Base-by-base conservation (phyloP, 2,797 vertebrate genomes). In the Varecia variegata region DNA sequence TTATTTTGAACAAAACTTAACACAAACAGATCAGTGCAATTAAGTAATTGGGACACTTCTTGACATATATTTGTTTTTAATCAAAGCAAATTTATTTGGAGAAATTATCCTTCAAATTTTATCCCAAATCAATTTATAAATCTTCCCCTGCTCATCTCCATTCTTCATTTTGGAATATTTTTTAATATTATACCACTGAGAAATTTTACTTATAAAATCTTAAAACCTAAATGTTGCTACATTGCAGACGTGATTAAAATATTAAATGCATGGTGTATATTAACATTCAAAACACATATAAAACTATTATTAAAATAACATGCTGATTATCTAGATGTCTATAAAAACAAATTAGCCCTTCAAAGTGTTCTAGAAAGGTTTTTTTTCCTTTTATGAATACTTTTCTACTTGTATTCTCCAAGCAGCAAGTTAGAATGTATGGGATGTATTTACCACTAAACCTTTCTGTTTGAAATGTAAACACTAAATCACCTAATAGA, bases 401-500 rank as follows among this genome's bases (percentile, higher is more conserved):
- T 79, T 60, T 84, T 88, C 5, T 32, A 52, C 50, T 68, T 32
- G 77, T 74, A 58, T 85, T 92, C 50, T 95, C 43, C 50, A 96
- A 94, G 52, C 65, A 88, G 27, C 3, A 86, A 93, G 40, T 85
- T 82, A 82, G 58, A 93, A 74, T 79, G 10, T 35, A 20, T 58
- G 40, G 15, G 43, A 60, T 90, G 62, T 88, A 76, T 90, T 92
- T 96, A 5, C 40, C 27, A 89, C 58, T 85, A 95, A 96, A 68
- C 21, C 23, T 88, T 92, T 93, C 52, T 90, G 32, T 93, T 68
- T 95, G 23, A 67, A 83, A 47, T 88, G 18, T 92, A 95, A 96
- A 95, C 32, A 85, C 14, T 86, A 67, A 94, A 70, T 94, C 43
- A 68, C 38, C 35, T 90, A 96, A 91, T 76, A 54, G 60, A 97